phyloP scores from a whole-genome alignment of 1,140 invertebrate species.

The Muscidifurax raptorellus region DNA sequence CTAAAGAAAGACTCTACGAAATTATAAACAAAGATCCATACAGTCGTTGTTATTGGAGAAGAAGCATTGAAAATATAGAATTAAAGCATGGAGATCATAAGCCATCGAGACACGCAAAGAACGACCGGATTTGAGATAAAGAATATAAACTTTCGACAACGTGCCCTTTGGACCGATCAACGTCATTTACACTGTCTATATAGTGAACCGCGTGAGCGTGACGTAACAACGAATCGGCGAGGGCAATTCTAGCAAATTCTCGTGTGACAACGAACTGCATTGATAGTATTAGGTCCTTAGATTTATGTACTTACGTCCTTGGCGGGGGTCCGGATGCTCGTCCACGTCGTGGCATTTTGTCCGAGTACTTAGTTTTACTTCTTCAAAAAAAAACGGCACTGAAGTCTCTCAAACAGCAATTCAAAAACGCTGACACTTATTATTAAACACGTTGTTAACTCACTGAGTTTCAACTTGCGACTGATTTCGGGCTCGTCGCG shows the following conservation, averaged over 20 bases:
- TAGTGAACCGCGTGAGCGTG: neutral
- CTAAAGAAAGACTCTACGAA: too few species aligned
- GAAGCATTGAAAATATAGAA: too few species aligned
- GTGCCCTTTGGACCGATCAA: slow-evolving; percentile 4
- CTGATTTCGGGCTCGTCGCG: slow-evolving; percentile 10
- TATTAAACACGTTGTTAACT: neutral
- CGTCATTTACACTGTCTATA: neutral
- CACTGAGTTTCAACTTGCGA: slow-evolving; percentile 41
- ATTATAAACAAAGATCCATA: too few species aligned
- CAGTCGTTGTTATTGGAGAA: too few species aligned
- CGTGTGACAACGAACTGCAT: neutral
- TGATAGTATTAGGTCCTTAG: too few species aligned
- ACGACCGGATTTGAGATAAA: too few species aligned
- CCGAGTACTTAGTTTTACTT: slow-evolving; percentile 26
- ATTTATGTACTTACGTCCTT: slow-evolving; percentile 75
- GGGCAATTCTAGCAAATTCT: slow-evolving; percentile 14
- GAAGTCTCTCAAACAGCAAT: neutral
- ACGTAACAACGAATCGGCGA: slow-evolving; percentile 25
- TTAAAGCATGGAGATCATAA: too few species aligned
- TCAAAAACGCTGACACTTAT: neutral
- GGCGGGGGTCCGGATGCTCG: slow-evolving; percentile 82
- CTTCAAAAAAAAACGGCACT: neutral
- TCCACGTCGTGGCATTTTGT: slow-evolving; percentile 85
- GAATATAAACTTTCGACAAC: neutral
- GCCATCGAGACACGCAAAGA: too few species aligned